Evolutionary conservation across 2,888 invertebrate species (phyloP), one percentile per base, ranked within the genome.

Genomic region (Plebejus melissa): DNA sequence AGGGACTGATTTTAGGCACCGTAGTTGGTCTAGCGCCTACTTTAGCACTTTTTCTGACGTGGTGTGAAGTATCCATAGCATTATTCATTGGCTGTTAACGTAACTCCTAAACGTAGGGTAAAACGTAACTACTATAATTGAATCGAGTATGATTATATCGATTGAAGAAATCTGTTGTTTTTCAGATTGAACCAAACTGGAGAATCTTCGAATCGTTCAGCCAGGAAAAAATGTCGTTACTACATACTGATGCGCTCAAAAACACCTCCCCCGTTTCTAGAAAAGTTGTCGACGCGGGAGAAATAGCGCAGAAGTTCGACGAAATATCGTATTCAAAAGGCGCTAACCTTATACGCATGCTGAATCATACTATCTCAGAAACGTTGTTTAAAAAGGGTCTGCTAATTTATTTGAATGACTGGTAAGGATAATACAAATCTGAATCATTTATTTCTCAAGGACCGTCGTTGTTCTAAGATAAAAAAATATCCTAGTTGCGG

Each of bases 281-380:
- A 0, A 81, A 88, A 16, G 94, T 95, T 0, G 82, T 85, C 1
- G 94, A 94, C 79, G 94, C 94, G 0, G 87, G 90, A 0, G 94
- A 95, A 81, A 95, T 95, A 81, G 92, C 94, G 75, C 94, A 94
- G 84, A 94, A 95, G 80, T 95, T 95, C 82, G 95, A 95, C 82
- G 91, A 91, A 76, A 94, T 94, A 74, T 94, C 94, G 0, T 95
- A 95, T 82, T 87, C 88, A 5, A 95, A 95, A 82, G 94, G 94
- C 69, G 95, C 95, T 6, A 94, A 94, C 77, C 84, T 95, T 6
- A 90, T 95, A 60, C 83, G 95, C 54, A 95, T 95, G 95, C 85
- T 95, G 76, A 95, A 95, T 82, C 91, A 94, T 77, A 94, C 94
- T 0, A 85, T 95, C 32, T 89, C 94, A 0, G 89, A 92, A 76